Evolutionary conservation across 2,113 vertebrate species (phyloP), one percentile per base, ranked within the genome.

Genomic region (Columba janthina): DNA sequence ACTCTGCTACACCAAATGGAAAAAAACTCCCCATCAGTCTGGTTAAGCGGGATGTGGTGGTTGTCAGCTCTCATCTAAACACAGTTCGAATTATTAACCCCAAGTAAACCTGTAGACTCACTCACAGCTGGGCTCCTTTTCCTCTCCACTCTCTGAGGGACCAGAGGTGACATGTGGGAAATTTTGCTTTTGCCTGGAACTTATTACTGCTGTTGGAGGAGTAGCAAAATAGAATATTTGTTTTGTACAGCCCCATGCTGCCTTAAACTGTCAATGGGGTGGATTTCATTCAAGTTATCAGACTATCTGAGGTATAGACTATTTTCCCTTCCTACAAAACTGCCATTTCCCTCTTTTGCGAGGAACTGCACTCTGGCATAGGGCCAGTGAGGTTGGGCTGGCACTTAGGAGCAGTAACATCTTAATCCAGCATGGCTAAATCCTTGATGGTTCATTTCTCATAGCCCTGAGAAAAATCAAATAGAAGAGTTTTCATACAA

Each of bases 401-500:
- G 28, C 0, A 0, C 2, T 40, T 71, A 72, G 25, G 9, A 90
- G 48, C 62, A 42, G 74, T 62, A 88, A 83, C 46, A 44, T 84
- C 79, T 89, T 94, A 80, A 94, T 90, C 56, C 36, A 31, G 40
- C 36, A 13, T 77, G 72, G 36, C 51, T 95, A 89, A 89, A 89
- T 48, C 76, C 58, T 69, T 65, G 79, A 64, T 88, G 85, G 64
- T 83, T 94, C 76, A 50, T 89, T 96, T 88, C 72, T 88, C 28
- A 21, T 53, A 80, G 67, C 79, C n/a, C 34, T 64, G 32, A 71
- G 80, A 56, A 94, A 95, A 95, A 96, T 67, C 60, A 81, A 81
- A 81, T 36, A 60, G 70, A 85, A 76, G 25, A 58, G 50, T 81
- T 91, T 95, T 87, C 60, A 64, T 51, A 50, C 19, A 7, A 51